Percentiles rank a stretch among this genome's conserved stretches.
Evolutionary conservation across 2,888 invertebrate species (phyloP).

Genomic region (Platycnemis pennipes): DNA sequence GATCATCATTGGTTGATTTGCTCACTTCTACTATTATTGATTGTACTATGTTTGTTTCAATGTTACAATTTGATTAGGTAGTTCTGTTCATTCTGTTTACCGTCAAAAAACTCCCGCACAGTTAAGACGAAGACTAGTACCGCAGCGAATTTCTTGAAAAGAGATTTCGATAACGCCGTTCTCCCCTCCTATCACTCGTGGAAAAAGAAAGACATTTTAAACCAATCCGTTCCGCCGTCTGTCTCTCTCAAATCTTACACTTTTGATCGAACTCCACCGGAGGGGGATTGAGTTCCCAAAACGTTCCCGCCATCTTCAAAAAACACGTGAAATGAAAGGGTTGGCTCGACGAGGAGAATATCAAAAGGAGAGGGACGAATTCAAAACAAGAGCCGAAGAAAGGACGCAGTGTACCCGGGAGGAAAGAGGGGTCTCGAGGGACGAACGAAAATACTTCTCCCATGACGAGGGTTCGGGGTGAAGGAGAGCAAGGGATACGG

Average conservation of each 20-base stretch:
- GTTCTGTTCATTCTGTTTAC: too few relatives aligned
- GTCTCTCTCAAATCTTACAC: not conserved
- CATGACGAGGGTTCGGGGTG: not conserved
- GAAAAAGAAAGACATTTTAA: not conserved
- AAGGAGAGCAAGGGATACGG: not conserved
- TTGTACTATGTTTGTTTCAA: too few relatives aligned
- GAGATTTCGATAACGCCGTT: not conserved
- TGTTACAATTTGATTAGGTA: too few relatives aligned
- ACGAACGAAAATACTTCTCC: slow-evolving; percentile 16
- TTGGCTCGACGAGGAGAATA: not conserved
- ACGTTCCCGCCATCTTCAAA: not conserved
- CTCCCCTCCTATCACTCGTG: not conserved
- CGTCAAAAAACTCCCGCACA: too few relatives aligned
- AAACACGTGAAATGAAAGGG: not conserved
- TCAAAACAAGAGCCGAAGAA: not conserved
- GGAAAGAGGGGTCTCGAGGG: not conserved
- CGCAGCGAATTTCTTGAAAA: too few relatives aligned
- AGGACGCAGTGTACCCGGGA: not conserved
- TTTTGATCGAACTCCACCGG: not conserved
- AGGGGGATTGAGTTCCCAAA: not conserved
- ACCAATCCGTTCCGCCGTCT: not conserved
- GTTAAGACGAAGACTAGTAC: too few relatives aligned
- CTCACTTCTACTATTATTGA: too few relatives aligned
- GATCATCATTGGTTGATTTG: too few relatives aligned
- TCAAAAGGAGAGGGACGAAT: not conserved